Conservation (phyloP, 1,140 invertebrate species). For the Parapsyche elsis region DNA sequence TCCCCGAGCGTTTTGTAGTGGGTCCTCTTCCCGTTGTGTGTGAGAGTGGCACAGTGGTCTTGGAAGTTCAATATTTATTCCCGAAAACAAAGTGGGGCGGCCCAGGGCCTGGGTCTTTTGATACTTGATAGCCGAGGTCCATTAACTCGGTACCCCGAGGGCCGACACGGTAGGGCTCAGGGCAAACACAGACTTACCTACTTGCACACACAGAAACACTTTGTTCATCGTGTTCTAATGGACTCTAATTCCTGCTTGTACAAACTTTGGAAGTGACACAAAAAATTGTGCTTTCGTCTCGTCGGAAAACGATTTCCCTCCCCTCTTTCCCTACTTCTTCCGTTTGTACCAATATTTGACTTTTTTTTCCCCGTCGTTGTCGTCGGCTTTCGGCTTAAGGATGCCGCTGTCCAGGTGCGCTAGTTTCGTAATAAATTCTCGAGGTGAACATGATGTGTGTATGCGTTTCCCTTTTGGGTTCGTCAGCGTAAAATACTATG, state of each 20-base stretch:
- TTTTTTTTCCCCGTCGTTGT: constrained; percentile 23
- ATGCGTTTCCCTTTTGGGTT: background rate
- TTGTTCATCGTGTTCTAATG: constrained; percentile 49
- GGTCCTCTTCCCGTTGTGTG: background rate
- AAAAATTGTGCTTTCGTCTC: constrained; percentile 39
- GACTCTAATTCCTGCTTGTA: constrained; percentile 54
- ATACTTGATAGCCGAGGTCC: constrained; percentile 49
- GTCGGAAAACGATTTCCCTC: constrained; percentile 53
- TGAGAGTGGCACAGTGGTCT: constrained; percentile 25
- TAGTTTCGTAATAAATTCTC: constrained; percentile 10
- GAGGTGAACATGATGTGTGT: background rate
- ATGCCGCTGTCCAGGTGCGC: constrained; percentile 22
- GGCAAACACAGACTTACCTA: constrained; percentile 25
- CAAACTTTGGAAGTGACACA: constrained; percentile 49
- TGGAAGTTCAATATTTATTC: constrained; percentile 42
- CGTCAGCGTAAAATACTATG: background rate
- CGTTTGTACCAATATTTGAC: constrained; percentile 52
- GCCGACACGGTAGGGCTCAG: constrained; percentile 35
- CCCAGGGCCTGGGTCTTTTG: constrained; percentile 31
- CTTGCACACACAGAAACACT: constrained; percentile 21
- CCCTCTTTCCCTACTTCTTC: background rate
- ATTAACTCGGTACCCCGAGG: constrained; percentile 29
- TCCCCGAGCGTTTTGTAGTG: background rate
- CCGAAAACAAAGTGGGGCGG: constrained; percentile 38
- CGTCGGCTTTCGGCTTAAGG: constrained; percentile 10